These are phyloP conservation scores for Adelges cooleyi DNA, from an alignment of 1,140 invertebrate species.

Conservation along the genomic window DNA sequence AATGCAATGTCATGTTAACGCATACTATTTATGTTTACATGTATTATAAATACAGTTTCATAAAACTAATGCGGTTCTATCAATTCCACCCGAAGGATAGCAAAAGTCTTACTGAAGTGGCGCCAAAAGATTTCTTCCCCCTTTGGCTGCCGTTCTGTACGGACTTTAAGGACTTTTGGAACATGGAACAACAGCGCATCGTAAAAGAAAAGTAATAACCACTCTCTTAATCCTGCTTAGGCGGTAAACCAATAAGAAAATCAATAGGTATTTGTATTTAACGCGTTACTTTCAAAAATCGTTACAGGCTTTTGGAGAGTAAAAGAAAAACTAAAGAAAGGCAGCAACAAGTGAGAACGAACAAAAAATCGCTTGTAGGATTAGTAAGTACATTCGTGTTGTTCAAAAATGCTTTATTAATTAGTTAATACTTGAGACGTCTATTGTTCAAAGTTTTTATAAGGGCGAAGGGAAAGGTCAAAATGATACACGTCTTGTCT, in stretches of 20 bases:
- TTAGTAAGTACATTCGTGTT: slow-evolving; percentile 34
- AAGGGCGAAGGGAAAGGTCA: no score
- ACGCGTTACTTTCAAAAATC: not conserved
- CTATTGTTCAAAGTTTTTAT: no score
- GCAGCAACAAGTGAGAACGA: slow-evolving; percentile 41
- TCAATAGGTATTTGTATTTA: slow-evolving; percentile 1
- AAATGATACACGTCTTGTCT: no score
- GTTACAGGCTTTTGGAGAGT: slow-evolving; percentile 48
- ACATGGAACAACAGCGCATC: slow-evolving; percentile 77
- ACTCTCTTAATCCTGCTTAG: slow-evolving; percentile 24
- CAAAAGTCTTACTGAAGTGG: slow-evolving; percentile 53
- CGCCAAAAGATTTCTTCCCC: slow-evolving; percentile 80
- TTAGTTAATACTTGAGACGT: no score
- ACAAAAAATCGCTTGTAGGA: slow-evolving; percentile 33
- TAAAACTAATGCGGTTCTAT: slow-evolving; percentile 73
- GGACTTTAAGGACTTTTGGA: slow-evolving; percentile 94
- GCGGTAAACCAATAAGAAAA: not conserved
- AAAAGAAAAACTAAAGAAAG: slow-evolving; percentile 49
- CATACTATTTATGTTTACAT: no score
- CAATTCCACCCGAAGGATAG: slow-evolving; percentile 68
- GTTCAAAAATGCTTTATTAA: no score
- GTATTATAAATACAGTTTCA: slow-evolving; percentile 47
- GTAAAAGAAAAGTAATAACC: slow-evolving; percentile 64
- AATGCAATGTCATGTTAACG: not conserved
- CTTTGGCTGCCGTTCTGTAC: slow-evolving; percentile 79